phyloP scores from a whole-genome alignment of 2,888 invertebrate genomes.

The Ophioninae sp. region DNA sequence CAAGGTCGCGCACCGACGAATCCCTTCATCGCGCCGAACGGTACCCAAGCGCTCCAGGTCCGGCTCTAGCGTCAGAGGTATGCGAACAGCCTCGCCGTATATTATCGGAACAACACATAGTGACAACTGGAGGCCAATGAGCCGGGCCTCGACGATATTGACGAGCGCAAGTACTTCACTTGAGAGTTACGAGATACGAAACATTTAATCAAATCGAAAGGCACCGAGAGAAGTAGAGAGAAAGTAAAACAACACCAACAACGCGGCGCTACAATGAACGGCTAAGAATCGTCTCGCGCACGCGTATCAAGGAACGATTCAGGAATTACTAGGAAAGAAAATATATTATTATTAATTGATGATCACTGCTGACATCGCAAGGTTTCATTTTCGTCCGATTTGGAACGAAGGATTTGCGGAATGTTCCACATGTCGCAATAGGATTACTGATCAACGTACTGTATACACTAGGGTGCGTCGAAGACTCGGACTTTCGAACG shows the following conservation, averaged over 20 bases:
- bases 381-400: background rate
- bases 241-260: background rate
- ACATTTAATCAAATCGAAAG: background rate
- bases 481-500: background rate
- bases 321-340: background rate
- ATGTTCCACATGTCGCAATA: constrained; percentile 48
- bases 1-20: constrained; percentile 82
- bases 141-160: constrained; percentile 60
- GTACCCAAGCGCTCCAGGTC: constrained; percentile 84
- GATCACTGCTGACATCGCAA: background rate
- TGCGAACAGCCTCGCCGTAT: constrained; percentile 74
- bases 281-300: background rate
- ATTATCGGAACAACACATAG: constrained; percentile 75
- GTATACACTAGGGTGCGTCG: constrained; percentile 2
- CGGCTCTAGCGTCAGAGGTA: constrained; percentile 83
- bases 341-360: background rate
- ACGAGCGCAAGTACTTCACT: constrained; percentile 67
- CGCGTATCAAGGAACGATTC: background rate
- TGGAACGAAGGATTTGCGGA: constrained; percentile 50
- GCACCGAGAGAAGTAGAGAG: background rate
- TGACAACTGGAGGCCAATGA: constrained; percentile 65
- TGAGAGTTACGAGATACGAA: constrained; percentile 19
- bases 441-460: constrained; percentile 16
- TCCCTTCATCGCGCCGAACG: constrained; percentile 83
- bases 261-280: background rate